Conservation (phyloP, 2,888 invertebrate species). For the Erebia epiphron region DNA sequence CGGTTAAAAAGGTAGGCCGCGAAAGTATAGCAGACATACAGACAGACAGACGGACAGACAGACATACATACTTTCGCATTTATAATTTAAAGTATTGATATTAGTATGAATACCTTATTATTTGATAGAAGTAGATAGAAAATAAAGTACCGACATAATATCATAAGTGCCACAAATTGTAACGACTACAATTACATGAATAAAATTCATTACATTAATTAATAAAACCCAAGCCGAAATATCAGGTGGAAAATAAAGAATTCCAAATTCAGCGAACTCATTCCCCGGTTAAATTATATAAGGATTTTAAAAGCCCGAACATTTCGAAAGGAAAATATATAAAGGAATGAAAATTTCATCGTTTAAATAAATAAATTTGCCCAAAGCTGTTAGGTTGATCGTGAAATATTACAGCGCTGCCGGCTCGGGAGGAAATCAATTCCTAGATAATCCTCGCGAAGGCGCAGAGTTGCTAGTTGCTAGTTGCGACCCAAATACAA, state of each 20-base stretch:
- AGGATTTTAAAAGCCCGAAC: slow-evolving; percentile 6
- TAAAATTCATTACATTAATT: no score
- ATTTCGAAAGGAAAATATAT: slow-evolving; percentile 7
- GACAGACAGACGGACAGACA: no score
- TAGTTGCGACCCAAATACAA: slow-evolving; percentile 5
- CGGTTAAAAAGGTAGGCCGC: no score
- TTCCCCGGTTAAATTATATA: not conserved
- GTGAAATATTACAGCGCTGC: slow-evolving; percentile 20
- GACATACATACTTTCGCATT: no score
- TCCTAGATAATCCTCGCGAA: slow-evolving; percentile 18
- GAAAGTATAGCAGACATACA: no score
- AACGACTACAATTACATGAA: no score
- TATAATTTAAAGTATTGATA: no score
- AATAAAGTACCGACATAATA: no score
- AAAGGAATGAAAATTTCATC: slow-evolving; percentile 7
- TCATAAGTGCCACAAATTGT: no score
- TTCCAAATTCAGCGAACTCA: not conserved
- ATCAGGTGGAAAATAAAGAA: not conserved
- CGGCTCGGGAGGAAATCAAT: slow-evolving; percentile 23
- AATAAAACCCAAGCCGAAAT: no score
- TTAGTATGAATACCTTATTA: no score
- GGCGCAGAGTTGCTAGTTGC: slow-evolving; percentile 12
- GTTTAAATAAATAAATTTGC: slow-evolving; percentile 21
- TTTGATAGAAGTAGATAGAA: no score
- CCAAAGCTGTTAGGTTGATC: slow-evolving; percentile 21